phyloP scores from a whole-genome alignment of 2,888 invertebrate species.

The Creontiades dilutus region DNA sequence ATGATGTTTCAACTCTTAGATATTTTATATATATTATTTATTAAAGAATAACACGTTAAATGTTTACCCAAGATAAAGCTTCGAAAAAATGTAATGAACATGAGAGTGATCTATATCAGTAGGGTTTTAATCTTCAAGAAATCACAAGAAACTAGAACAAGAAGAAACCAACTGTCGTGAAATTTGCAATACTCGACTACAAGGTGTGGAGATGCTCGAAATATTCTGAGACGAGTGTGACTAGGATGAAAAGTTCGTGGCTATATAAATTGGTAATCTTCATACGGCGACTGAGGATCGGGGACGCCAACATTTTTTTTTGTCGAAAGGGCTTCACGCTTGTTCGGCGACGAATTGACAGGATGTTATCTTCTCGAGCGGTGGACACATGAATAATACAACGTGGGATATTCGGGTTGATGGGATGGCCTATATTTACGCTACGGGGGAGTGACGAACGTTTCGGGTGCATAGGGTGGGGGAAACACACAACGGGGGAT shows the following conservation, averaged over 20 bases:
- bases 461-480: not conserved
- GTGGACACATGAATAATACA: constrained; percentile 7
- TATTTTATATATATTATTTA: not conserved
- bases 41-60: constrained; percentile 11
- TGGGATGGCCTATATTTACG: not conserved
- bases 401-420: not conserved
- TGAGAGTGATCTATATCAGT: not conserved
- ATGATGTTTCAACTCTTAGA: constrained; percentile 53
- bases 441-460: not conserved
- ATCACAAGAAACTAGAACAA: constrained; percentile 8
- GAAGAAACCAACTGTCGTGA: not conserved
- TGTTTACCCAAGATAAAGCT: constrained; percentile 4
- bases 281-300: not conserved
- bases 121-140: not conserved
- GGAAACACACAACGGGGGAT: not conserved
- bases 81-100: not conserved
- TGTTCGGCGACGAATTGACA: constrained; percentile 9
- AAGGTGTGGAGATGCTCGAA: constrained; percentile 11
- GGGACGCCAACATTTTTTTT: not conserved
- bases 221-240: constrained; percentile 14
- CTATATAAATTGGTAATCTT: not conserved
- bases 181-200: constrained; percentile 17
- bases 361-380: not conserved
- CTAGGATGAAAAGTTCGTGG: constrained; percentile 44
- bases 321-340: not conserved